Base-by-base conservation (phyloP, 2,113 vertebrate species). In the Arvicanthis niloticus region DNA sequence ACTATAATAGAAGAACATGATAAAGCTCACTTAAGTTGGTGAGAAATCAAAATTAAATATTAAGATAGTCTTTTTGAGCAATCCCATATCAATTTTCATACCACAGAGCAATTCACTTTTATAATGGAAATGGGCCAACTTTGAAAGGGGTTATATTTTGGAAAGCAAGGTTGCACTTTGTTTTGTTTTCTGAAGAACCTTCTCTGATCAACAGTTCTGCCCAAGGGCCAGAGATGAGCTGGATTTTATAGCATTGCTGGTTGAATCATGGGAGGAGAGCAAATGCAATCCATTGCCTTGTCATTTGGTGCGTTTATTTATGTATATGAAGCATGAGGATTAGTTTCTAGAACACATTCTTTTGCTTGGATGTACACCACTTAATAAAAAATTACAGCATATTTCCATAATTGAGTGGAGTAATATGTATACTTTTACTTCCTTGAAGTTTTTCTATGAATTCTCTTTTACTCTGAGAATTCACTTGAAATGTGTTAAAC, bases 91-190 rank as follows among this genome's bases (percentile, higher is more conserved):
- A 88, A 70, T 80, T 88, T 87, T 94, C 40, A 86, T 56, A 53
- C 67, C 56, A 62, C 24, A 91, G 0, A 12, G 9, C 19, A 93
- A 24, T 12, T 16, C 51, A 26, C 45, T 77, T 91, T 93, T 73
- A 73, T 45, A 75, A 89, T 86, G n/a, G 1, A 5, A 94, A 91
- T 60, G 12, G 7, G 1, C 1, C 24, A 68, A 37, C 48, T 93
- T 40, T 77, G 67, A 91, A 80, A 70, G 29, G 5, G 85, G 9
- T 51, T 24, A 58, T 42, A 3, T 76, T 60, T 96, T 92, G 9
- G 48, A 84, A 96, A 96, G 76, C 17, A 58, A 94, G 4, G 5
- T 26, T 97, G 13, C 6, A 89, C 75, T 94, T 89, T 91, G 37
- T 11, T 56, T 96, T 93, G 73, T 72, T 91, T 86, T 72, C 48